Evolutionary conservation across 2,888 invertebrate genomes (phyloP).

Genomic region (Anthoptus insignis): DNA sequence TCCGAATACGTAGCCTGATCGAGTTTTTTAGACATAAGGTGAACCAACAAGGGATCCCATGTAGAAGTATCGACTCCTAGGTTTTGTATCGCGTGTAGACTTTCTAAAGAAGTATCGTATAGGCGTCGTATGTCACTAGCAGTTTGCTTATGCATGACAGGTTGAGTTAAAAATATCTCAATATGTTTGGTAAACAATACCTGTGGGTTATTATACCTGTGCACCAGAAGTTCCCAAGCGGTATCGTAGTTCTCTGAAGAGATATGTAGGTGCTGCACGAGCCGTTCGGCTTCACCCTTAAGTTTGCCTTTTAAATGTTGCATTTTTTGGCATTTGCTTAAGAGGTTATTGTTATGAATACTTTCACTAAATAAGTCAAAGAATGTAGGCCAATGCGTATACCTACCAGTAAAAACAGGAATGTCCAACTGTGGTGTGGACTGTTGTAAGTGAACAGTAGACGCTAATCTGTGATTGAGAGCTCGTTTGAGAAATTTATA

Average conservation of each 20-base stretch:
- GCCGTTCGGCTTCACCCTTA: constrained; percentile 12
- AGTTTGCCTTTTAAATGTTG: background rate
- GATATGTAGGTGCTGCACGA: constrained; percentile 9
- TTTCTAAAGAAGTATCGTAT: constrained; percentile 43
- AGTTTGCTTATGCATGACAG: constrained; percentile 15
- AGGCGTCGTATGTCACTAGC: constrained; percentile 20
- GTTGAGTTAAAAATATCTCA: constrained; percentile 19
- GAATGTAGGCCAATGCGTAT: background rate
- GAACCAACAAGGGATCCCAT: constrained; percentile 42
- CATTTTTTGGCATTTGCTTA: constrained; percentile 7
- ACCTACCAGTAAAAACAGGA: background rate
- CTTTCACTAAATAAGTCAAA: constrained; percentile 6
- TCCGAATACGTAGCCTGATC: no score
- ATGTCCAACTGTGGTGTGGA: constrained; percentile 8
- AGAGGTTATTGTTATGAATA: background rate
- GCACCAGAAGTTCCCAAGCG: constrained; percentile 5
- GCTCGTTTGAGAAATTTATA: background rate
- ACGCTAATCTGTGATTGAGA: background rate
- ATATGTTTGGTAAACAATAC: constrained; percentile 15
- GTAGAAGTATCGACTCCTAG: constrained; percentile 42
- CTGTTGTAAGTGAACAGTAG: background rate
- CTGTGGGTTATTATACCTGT: constrained; percentile 4
- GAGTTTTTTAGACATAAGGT: no score
- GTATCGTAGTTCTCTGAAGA: constrained; percentile 11
- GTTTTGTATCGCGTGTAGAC: constrained; percentile 45